Evolutionary conservation across 1,140 invertebrate species (phyloP).

Genomic region (Penaeus indicus): DNA sequence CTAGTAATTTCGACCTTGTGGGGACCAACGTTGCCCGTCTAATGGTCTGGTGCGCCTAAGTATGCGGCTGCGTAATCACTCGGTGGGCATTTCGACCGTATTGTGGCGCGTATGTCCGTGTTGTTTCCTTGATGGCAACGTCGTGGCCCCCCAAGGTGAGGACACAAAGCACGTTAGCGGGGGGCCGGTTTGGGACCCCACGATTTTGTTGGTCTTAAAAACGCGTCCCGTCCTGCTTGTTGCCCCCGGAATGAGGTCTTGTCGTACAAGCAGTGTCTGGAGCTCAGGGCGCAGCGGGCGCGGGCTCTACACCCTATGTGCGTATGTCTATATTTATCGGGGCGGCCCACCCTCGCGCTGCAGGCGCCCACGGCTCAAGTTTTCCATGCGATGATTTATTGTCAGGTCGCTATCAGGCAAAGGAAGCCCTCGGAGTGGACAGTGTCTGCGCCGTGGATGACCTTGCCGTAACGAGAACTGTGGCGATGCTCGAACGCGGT

Average conservation of each 20-base stretch:
- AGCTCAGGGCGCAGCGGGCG: neutral
- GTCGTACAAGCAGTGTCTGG: neutral
- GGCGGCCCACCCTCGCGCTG: neutral
- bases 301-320: neutral
- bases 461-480: too few species aligned
- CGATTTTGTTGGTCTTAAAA: slow-evolving; percentile 13
- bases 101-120: too few species aligned
- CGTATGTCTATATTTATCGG: neutral
- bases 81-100: too few species aligned
- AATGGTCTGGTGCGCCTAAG: too few species aligned
- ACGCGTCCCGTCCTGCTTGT: slow-evolving; percentile 13
- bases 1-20: slow-evolving; percentile 17
- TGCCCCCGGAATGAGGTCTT: slow-evolving; percentile 6
- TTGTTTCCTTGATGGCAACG: neutral
- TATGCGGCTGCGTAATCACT: too few species aligned
- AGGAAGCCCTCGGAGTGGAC: too few species aligned
- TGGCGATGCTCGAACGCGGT: too few species aligned
- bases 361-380: too few species aligned
- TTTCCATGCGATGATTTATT: too few species aligned
- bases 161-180: slow-evolving; percentile 9
- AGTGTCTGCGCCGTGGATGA: too few species aligned
- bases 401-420: too few species aligned
- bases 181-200: slow-evolving; percentile 18
- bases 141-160: neutral
- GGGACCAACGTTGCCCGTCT: too few species aligned